These are phyloP conservation scores for Pseudomyrmex sp. DNA, from an alignment of 1,140 invertebrate species.

Conservation along the genomic window DNA sequence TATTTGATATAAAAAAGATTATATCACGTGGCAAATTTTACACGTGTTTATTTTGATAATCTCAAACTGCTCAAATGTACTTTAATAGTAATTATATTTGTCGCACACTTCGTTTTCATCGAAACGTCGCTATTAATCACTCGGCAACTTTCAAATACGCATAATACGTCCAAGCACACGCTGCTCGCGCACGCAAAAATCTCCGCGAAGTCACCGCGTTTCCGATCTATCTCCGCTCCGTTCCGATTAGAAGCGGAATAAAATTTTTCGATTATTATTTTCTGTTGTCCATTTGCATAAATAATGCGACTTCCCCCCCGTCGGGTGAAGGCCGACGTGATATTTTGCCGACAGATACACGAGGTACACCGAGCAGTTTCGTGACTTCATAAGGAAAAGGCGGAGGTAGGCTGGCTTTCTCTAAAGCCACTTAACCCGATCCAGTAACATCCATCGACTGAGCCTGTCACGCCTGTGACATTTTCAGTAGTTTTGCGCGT, in stretches of 20 bases:
- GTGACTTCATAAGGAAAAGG: conserved; percentile 74
- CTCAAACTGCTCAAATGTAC: not conserved
- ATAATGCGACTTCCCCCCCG: conserved; percentile 1
- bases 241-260: conserved; percentile 23
- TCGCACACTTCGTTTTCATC: not conserved
- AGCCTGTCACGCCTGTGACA: conserved; percentile 78
- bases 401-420: conserved; percentile 80
- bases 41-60: not conserved
- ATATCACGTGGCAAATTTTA: not conserved
- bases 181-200: not conserved
- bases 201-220: not conserved
- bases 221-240: conserved; percentile 5
- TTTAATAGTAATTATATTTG: conserved; percentile 4
- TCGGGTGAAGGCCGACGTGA: conserved; percentile 66
- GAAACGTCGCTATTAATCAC: conserved; percentile 16
- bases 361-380: conserved; percentile 55
- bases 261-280: conserved; percentile 36
- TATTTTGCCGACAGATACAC: conserved; percentile 18
- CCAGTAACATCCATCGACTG: conserved; percentile 84
- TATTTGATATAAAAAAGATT: no score
- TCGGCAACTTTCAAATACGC: conserved; percentile 36
- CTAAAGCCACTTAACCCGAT: conserved; percentile 84
- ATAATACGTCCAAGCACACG: not conserved
- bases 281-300: conserved; percentile 49
- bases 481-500: conserved; percentile 67